These are phyloP conservation scores for Rhinella marina DNA, from an alignment of 2,797 vertebrate genomes.

Conservation along the genomic window DNA sequence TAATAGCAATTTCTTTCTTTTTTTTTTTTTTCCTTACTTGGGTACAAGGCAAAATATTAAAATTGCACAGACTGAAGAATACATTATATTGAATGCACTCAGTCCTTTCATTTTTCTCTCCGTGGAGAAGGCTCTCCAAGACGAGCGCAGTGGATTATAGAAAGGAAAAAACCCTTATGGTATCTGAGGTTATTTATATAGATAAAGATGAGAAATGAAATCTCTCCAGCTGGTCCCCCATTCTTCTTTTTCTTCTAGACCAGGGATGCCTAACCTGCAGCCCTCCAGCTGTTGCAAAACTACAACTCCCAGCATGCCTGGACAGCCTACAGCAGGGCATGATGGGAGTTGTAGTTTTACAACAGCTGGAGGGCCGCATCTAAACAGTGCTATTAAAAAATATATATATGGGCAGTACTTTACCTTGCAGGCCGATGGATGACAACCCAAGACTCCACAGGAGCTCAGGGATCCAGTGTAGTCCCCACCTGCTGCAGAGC, in stretches of 20 bases:
- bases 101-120: constrained; percentile 15
- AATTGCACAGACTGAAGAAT: constrained; percentile 5
- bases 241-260: not conserved
- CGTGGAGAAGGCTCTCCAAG: not conserved
- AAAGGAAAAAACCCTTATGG: not conserved
- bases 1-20: constrained; percentile 33
- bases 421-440: not conserved
- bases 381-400: not conserved
- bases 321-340: no score
- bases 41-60: constrained; percentile 13
- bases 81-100: not conserved
- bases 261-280: no score
- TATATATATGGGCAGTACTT: not conserved
- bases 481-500: not conserved
- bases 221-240: not conserved
- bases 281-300: no score
- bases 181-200: constrained; percentile 4
- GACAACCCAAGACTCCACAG: not conserved
- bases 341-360: no score
- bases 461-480: not conserved
- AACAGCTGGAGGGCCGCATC: no score
- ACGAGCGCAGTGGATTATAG: not conserved
- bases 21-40: not conserved
- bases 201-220: not conserved
- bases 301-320: no score